These are phyloP conservation scores for Baccha elongata DNA, from an alignment of 2,888 invertebrate species.

Conservation along the genomic window DNA sequence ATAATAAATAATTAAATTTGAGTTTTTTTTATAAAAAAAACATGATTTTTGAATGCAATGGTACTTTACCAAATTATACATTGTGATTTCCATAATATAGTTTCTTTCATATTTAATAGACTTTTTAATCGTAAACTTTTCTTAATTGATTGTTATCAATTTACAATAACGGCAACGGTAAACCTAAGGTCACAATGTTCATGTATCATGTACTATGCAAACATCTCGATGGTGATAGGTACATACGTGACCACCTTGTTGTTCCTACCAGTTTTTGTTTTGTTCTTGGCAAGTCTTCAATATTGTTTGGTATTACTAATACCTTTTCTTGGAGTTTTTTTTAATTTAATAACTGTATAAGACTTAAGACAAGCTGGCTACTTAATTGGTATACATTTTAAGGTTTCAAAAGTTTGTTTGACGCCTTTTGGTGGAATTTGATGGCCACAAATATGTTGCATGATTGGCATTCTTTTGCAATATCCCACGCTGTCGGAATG, in stretches of 20 bases:
- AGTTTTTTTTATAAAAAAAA: constrained; percentile 5
- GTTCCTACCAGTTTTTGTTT: constrained; percentile 55
- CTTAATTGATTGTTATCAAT: constrained; percentile 64
- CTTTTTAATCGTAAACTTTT: constrained; percentile 49
- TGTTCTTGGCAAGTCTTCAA: constrained; percentile 59
- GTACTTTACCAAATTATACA: constrained; percentile 5
- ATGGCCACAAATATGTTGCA: constrained; percentile 37
- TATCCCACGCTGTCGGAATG: constrained; percentile 69
- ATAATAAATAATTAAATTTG: neutral
- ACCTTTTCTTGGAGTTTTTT: neutral
- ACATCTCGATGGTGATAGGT: constrained; percentile 28
- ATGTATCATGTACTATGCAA: constrained; percentile 12
- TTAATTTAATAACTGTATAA: constrained; percentile 25
- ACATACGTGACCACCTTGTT: constrained; percentile 67
- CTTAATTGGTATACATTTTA: constrained; percentile 16
- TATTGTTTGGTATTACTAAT: neutral
- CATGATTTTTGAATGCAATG: neutral
- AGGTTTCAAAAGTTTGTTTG: constrained; percentile 4
- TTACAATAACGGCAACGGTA: constrained; percentile 35
- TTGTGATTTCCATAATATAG: constrained; percentile 47
- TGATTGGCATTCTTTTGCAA: constrained; percentile 49
- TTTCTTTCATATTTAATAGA: constrained; percentile 34
- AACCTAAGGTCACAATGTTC: constrained; percentile 51
- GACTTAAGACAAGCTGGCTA: neutral
- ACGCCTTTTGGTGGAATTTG: constrained; percentile 61